phyloP scores from a whole-genome alignment of 2,113 vertebrate genomes.

The Chaetops frenatus region DNA sequence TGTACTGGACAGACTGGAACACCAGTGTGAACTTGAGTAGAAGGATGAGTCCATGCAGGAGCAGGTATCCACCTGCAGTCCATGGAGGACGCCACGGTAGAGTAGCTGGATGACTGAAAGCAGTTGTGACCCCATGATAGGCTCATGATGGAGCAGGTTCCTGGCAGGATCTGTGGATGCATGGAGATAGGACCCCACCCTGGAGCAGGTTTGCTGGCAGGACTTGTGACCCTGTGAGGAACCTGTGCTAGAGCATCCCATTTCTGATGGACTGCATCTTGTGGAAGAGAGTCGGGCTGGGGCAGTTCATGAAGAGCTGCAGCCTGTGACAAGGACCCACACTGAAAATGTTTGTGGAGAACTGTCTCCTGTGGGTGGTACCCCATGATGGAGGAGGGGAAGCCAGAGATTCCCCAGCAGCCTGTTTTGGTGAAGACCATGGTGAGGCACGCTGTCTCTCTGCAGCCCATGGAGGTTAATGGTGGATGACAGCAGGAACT shows the following conservation, averaged over 20 bases:
- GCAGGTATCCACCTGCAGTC: not conserved
- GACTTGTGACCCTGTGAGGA: not conserved
- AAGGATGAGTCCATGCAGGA: not conserved
- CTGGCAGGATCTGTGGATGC: not conserved
- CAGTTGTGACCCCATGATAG: not conserved
- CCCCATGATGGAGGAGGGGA: not conserved
- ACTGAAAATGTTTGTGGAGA: not conserved
- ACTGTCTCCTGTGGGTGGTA: not conserved
- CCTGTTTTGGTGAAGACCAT: not conserved
- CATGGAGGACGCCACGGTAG: fast-evolving
- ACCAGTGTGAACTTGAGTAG: not conserved
- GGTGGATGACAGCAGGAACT: not conserved
- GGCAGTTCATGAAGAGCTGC: not conserved
- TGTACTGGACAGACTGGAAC: not conserved
- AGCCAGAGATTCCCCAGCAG: not conserved
- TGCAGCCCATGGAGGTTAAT: not conserved
- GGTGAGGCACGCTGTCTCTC: not conserved
- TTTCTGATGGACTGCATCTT: not conserved
- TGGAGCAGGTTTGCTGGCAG: not conserved
- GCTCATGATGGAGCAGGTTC: not conserved
- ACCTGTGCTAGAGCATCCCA: not conserved
- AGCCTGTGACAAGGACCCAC: not conserved
- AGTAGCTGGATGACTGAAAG: not conserved
- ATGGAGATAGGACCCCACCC: not conserved
- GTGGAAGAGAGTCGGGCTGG: not conserved